Conservation (phyloP, 2,797 vertebrate genomes). For the Lindbergichthys nudifrons region DNA sequence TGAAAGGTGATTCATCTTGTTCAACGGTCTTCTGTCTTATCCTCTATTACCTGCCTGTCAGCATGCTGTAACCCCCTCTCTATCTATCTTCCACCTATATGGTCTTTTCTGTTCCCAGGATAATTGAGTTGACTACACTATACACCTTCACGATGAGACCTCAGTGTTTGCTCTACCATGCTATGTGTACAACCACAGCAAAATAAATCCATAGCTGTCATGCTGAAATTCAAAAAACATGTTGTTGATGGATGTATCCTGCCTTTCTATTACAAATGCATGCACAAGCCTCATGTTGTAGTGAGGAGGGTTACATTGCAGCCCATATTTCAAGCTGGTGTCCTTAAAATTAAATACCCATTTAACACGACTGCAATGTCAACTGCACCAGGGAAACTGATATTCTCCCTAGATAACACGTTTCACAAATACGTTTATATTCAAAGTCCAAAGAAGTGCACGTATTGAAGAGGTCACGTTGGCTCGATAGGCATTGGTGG, state of each 20-base stretch:
- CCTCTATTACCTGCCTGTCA: conserved; percentile 29
- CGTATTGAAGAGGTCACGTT: too few relatives aligned
- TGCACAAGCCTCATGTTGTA: background rate
- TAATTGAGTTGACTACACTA: background rate
- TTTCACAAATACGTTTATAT: too few relatives aligned
- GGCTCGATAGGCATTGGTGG: too few relatives aligned
- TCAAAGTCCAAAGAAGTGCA: too few relatives aligned
- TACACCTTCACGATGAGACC: background rate
- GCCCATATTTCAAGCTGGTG: too few relatives aligned
- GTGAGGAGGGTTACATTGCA: background rate
- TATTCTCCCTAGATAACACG: too few relatives aligned
- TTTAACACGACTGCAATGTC: too few relatives aligned
- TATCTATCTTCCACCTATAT: conserved; percentile 10
- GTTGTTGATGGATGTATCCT: background rate
- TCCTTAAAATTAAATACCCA: too few relatives aligned
- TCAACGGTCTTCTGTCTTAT: conserved; percentile 34
- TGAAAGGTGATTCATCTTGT: conserved; percentile 60
- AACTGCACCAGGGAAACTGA: too few relatives aligned
- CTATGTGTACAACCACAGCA: background rate
- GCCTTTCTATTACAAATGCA: background rate
- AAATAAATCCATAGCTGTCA: background rate
- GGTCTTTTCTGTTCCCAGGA: conserved; percentile 12
- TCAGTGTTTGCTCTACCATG: conserved; percentile 2
- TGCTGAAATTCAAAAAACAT: background rate
- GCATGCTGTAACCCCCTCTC: conserved; percentile 13